phyloP scores from a whole-genome alignment of 2,888 invertebrate species.

The Luperina testacea region DNA sequence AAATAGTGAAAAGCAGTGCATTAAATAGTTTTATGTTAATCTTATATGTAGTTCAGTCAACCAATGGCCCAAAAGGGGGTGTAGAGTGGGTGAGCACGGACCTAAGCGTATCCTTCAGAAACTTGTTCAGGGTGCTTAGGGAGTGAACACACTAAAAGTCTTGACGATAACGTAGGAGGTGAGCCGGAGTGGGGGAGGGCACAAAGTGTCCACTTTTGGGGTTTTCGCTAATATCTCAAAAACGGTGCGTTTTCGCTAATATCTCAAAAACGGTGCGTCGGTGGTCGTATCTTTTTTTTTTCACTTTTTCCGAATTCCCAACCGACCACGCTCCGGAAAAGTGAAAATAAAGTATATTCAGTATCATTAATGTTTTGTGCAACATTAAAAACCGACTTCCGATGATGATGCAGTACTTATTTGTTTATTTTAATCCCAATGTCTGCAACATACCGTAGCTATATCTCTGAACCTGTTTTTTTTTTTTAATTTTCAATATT shows the following conservation, averaged over 20 bases:
- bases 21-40: too few relatives aligned
- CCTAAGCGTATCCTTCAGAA: neutral
- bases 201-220: neutral
- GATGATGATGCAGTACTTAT: neutral
- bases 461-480: neutral
- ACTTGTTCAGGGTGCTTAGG: neutral
- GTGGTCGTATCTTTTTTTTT: too few relatives aligned
- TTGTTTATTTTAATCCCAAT: neutral
- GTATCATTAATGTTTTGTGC: neutral
- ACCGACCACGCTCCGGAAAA: neutral
- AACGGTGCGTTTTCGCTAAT: too few relatives aligned
- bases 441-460: neutral
- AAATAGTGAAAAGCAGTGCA: neutral
- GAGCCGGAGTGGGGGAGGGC: neutral
- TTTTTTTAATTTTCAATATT: neutral
- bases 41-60: neutral
- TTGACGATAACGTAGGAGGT: neutral
- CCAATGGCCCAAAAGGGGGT: neutral
- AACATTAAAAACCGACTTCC: too few relatives aligned
- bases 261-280: too few relatives aligned
- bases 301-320: neutral
- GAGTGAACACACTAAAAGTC: neutral
- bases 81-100: neutral
- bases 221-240: neutral
- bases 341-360: neutral